Evolutionary conservation across 1,140 invertebrate species (phyloP).

Genomic region (Drosophila truncata): DNA sequence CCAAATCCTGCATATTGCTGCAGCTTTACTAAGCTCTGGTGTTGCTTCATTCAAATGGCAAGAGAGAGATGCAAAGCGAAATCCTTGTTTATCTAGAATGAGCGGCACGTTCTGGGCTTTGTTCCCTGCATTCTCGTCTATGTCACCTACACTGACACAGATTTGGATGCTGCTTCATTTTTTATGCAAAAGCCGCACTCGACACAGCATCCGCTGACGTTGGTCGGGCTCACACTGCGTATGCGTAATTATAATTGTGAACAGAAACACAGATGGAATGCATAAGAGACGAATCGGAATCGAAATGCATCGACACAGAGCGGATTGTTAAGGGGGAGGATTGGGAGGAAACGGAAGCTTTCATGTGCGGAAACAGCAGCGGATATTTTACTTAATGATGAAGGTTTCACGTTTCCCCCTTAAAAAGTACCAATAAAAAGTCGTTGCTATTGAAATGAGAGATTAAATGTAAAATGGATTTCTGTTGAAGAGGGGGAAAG

Average conservation of each 20-base stretch:
- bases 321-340: constrained; percentile 2
- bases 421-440: constrained; percentile 13
- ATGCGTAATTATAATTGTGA: constrained; percentile 78
- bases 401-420: constrained; percentile 26
- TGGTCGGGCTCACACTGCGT: constrained; percentile 52
- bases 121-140: constrained; percentile 7
- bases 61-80: constrained; percentile 14
- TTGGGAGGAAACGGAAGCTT: constrained; percentile 27
- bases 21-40: constrained; percentile 1
- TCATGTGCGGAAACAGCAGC: constrained; percentile 54
- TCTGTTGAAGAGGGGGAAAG: constrained; percentile 1
- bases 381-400: constrained; percentile 74
- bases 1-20: constrained; percentile 9
- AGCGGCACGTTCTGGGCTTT: constrained; percentile 23
- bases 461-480: constrained; percentile 14
- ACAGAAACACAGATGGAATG: constrained; percentile 8
- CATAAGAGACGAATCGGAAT: constrained; percentile 47
- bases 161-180: constrained; percentile 47
- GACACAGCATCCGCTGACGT: constrained; percentile 55
- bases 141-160: constrained; percentile 15
- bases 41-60: constrained; percentile 18
- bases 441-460: constrained; percentile 2
- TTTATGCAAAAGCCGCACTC: constrained; percentile 56
- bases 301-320: constrained; percentile 49
- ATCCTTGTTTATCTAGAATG: constrained; percentile 33